These are phyloP conservation scores for Eufriesea mexicana DNA, from an alignment of 1,140 invertebrate genomes.

Conservation along the genomic window DNA sequence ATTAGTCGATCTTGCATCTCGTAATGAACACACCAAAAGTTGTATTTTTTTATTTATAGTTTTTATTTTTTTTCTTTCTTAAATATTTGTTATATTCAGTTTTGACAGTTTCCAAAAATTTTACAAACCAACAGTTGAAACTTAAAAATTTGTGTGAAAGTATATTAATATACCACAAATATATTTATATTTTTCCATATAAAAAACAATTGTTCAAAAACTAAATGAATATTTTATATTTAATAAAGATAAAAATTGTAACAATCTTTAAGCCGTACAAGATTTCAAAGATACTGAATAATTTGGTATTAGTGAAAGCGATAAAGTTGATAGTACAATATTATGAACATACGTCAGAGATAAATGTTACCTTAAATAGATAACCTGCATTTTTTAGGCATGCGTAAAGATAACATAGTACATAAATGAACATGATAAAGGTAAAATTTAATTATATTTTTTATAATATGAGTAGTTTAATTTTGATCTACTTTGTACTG, in stretches of 20 bases:
- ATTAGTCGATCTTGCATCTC: conserved; percentile 26
- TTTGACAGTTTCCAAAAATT: background rate
- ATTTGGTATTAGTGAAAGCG: background rate
- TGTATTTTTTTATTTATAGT: background rate
- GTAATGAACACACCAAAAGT: background rate
- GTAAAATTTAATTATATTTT: background rate
- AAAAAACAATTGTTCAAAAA: background rate
- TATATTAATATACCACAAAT: background rate
- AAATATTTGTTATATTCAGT: background rate
- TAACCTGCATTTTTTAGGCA: background rate
- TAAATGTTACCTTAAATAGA: background rate
- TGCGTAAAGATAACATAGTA: too few species aligned
- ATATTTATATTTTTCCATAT: background rate
- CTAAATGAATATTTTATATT: background rate
- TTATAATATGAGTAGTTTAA: background rate
- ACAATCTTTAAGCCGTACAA: background rate
- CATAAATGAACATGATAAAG: background rate
- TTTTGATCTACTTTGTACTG: too few species aligned
- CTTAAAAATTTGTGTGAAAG: background rate
- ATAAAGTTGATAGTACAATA: background rate
- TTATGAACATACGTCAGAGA: background rate
- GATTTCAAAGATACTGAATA: background rate
- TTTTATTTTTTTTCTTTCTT: background rate
- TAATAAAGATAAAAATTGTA: background rate
- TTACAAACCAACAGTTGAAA: too few species aligned